Conservation (phyloP, 1,140 invertebrate genomes). For the Megalopta genalis region DNA sequence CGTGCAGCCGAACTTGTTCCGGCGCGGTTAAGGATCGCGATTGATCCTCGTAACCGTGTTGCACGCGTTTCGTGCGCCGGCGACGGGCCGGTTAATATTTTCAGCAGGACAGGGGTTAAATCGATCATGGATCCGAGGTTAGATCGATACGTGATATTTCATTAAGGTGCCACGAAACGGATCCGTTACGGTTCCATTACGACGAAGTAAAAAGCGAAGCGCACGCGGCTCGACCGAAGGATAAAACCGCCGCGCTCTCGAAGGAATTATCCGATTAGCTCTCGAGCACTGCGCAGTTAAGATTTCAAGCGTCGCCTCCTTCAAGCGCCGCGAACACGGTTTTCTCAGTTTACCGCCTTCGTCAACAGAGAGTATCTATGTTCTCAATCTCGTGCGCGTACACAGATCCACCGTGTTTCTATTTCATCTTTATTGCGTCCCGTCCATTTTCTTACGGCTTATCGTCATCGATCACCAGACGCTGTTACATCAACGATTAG, state of each 20-base stretch:
- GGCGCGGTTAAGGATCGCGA: too few relatives aligned
- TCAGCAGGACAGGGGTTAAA: background rate
- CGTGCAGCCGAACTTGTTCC: too few relatives aligned
- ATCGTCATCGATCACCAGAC: background rate
- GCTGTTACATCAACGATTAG: background rate
- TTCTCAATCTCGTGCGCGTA: conserved; percentile 11
- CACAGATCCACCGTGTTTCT: background rate
- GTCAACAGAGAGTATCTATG: background rate
- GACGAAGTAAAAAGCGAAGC: background rate
- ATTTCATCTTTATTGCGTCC: conserved; percentile 6
- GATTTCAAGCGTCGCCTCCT: background rate
- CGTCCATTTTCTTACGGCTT: background rate
- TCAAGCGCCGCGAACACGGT: background rate
- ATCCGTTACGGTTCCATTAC: background rate
- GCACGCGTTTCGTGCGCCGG: too few relatives aligned
- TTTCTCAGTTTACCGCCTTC: conserved; percentile 13
- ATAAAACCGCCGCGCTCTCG: background rate
- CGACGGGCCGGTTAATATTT: background rate
- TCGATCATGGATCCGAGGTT: background rate
- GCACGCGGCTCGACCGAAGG: too few relatives aligned
- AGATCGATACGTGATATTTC: background rate
- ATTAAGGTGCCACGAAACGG: background rate
- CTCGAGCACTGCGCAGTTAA: background rate
- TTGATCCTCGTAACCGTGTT: too few relatives aligned
- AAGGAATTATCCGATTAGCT: conserved; percentile 16